Conservation (phyloP, 2,113 vertebrate species). For the Sceloporus tristichus region DNA sequence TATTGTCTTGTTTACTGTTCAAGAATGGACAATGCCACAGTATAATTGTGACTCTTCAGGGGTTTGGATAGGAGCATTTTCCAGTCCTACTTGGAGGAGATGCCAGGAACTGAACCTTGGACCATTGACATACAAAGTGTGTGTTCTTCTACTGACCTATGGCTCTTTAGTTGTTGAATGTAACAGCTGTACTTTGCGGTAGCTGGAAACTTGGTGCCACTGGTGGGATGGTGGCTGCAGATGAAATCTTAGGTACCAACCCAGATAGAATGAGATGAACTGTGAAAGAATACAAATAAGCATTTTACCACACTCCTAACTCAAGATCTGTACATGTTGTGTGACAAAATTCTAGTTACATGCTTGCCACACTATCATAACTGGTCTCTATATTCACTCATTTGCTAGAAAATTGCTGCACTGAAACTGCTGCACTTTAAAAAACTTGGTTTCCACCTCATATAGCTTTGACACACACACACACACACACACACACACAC, state of each 20-base stretch:
- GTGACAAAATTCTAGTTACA: neutral
- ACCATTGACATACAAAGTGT: too few species aligned
- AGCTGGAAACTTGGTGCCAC: neutral
- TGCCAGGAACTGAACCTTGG: neutral
- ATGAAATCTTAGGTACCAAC: neutral
- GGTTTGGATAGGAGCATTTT: too few species aligned
- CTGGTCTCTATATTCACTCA: neutral
- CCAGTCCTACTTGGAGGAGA: neutral
- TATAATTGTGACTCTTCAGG: neutral
- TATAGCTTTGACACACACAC: too few species aligned
- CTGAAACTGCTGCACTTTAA: neutral
- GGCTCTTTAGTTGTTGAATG: neutral
- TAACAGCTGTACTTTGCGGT: neutral
- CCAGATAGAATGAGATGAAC: neutral
- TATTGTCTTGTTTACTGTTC: too few species aligned
- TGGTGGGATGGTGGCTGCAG: neutral
- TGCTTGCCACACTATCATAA: neutral
- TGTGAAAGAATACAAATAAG: neutral
- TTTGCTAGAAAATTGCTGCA: conserved; percentile 10
- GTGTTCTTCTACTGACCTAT: neutral
- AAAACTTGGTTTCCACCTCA: too few species aligned
- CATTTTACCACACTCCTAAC: neutral
- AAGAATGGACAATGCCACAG: neutral
- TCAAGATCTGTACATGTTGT: neutral
- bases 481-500: too few species aligned